These are phyloP conservation scores for Perdix hodgsoniae DNA, from an alignment of 2,797 vertebrate species.

Conservation along the genomic window DNA sequence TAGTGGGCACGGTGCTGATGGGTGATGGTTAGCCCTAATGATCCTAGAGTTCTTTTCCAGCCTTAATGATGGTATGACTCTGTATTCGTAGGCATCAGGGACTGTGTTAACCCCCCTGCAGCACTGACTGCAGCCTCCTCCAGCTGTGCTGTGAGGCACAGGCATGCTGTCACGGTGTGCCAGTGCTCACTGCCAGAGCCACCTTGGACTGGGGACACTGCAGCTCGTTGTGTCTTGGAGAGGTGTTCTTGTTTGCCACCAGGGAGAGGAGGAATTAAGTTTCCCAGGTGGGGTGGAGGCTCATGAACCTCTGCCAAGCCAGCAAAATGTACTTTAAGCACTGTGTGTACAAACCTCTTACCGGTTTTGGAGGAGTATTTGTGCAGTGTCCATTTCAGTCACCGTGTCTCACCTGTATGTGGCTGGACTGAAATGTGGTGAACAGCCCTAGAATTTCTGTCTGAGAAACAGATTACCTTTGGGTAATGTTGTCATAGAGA, in stretches of 20 bases:
- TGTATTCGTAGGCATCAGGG: neutral
- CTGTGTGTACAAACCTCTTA: neutral
- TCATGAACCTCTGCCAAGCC: neutral
- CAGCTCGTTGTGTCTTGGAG: neutral
- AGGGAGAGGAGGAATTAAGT: neutral
- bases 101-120: neutral
- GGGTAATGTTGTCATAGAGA: neutral
- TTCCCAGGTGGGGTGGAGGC: neutral
- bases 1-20: neutral
- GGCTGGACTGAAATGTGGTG: neutral
- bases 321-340: neutral
- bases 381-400: neutral
- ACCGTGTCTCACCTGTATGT: accelerated
- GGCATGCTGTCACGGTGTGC: neutral
- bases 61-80: neutral
- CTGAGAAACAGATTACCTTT: neutral
- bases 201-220: neutral
- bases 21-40: neutral
- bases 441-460: neutral
- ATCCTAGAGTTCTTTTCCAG: neutral
- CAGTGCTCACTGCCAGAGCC: neutral
- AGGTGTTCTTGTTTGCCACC: neutral
- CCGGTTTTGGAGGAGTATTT: neutral
- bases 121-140: neutral
- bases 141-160: neutral